phyloP scores from a whole-genome alignment of 2,888 invertebrate genomes.

The Caenorhabditis drosophilae region DNA sequence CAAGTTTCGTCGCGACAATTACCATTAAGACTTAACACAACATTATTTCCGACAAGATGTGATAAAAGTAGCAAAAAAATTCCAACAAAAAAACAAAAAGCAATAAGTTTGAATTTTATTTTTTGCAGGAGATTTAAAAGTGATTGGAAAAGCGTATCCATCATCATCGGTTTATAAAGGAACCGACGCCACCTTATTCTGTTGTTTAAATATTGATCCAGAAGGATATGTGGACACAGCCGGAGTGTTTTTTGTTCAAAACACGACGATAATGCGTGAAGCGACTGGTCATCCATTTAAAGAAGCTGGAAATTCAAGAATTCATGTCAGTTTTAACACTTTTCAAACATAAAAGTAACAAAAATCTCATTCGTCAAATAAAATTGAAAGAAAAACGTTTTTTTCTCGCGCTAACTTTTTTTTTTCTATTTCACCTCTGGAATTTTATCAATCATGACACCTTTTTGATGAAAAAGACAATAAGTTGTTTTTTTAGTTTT shows the following conservation, averaged over 20 bases:
- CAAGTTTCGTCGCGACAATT: constrained; percentile 35
- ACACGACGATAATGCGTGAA: constrained; percentile 61
- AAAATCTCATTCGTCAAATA: too few species aligned
- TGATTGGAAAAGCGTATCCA: constrained; percentile 51
- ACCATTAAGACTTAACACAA: constrained; percentile 50
- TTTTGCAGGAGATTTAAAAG: constrained; percentile 57
- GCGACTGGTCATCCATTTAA: constrained; percentile 61
- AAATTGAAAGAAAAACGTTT: too few species aligned
- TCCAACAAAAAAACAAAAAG: too few species aligned
- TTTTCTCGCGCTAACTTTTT: too few species aligned
- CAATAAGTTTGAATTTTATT: not conserved
- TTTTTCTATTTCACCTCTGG: too few species aligned
- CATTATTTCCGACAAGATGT: constrained; percentile 61
- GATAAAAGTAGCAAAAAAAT: constrained; percentile 54
- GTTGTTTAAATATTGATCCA: constrained; percentile 67
- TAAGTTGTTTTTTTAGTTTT: too few species aligned
- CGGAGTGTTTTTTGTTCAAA: constrained; percentile 64
- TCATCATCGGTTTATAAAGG: constrained; percentile 61
- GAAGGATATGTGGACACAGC: constrained; percentile 52
- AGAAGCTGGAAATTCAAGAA: too few species aligned
- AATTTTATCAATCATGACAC: too few species aligned
- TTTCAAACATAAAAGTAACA: too few species aligned
- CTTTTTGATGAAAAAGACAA: too few species aligned
- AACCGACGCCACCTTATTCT: constrained; percentile 59
- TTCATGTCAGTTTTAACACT: too few species aligned